Conservation (phyloP, 2,888 invertebrate species). For the Deilephila elpenor region DNA sequence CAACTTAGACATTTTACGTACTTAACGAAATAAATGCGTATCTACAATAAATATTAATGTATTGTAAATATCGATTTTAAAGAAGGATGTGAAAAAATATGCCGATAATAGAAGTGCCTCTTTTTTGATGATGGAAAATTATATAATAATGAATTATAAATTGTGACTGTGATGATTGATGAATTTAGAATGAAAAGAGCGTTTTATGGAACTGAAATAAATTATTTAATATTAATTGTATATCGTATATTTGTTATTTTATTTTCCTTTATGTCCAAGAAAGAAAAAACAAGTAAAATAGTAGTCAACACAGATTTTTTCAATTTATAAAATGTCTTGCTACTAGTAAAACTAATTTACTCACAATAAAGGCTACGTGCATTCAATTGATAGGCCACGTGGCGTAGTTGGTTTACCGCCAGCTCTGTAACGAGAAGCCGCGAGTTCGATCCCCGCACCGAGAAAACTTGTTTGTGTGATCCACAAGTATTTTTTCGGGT, state of each 20-base stretch:
- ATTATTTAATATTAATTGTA: conserved; percentile 46
- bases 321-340: too few relatives aligned
- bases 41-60: conserved; percentile 10
- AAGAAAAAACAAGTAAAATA: too few relatives aligned
- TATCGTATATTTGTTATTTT: conserved; percentile 12
- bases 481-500: too few relatives aligned
- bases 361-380: too few relatives aligned
- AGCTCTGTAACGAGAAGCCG: neutral
- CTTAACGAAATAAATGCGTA: neutral
- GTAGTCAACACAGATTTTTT: too few relatives aligned
- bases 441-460: neutral
- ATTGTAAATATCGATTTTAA: conserved; percentile 8
- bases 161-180: conserved; percentile 64
- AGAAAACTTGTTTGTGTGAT: neutral
- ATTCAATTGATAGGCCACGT: too few relatives aligned
- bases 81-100: conserved; percentile 14
- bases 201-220: conserved; percentile 49
- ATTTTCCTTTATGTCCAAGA: conserved; percentile 1
- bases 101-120: conserved; percentile 33
- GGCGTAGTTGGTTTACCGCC: too few relatives aligned
- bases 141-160: conserved; percentile 37
- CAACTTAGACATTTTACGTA: neutral
- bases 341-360: too few relatives aligned
- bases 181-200: conserved; percentile 43
- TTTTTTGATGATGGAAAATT: neutral